Base-by-base conservation (phyloP, 2,113 vertebrate genomes). In the Osmerus eperlanus region DNA sequence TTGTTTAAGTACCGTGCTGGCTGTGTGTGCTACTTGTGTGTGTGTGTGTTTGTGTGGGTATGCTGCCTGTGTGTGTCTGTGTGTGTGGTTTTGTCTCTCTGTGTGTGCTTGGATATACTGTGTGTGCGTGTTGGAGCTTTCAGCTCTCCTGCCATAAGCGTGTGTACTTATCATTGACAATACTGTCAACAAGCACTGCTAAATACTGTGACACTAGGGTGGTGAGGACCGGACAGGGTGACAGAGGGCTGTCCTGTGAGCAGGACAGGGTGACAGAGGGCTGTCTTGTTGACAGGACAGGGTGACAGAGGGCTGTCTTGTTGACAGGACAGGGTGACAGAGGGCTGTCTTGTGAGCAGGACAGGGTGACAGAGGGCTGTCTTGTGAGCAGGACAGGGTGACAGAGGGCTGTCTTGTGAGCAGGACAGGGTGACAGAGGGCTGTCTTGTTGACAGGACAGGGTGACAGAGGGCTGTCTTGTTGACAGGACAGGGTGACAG, bases 241-340 rank as follows among this genome's bases (percentile, higher is more conserved):
- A 25, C 25, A 29, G 4, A 28, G 60, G 19, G 9, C 21, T 62
- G 2, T 36, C 5, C 12, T 65, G 12, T 36, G 1, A 5, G n/a
- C 29, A 65, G 0, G 83, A 88, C 72, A 96, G 21, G 21, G 21
- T 21, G 21, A 21, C 21, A 21, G 21, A 21, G 21, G 21, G 21
- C 21, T 21, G 21, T 21, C 5, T n/a, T 65, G 12, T 36, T 1
- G 5, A n/a, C 29, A 65, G 0, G 83, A 88, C 72, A 96, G 21
- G 21, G 21, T 21, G 21, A 21, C 21, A 21, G 21, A 21, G 21
- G 21, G 21, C 21, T 21, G 21, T 21, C 5, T n/a, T 65, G 12
- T 36, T 1, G 5, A n/a, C 29, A 65, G 0, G 83, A 88, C 72
- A 96, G 21, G 21, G 21, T 21, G 21, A 21, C 21, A 21, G 21